Conservation (phyloP, 2,888 invertebrate genomes). For the Polylopha cassiicola region DNA sequence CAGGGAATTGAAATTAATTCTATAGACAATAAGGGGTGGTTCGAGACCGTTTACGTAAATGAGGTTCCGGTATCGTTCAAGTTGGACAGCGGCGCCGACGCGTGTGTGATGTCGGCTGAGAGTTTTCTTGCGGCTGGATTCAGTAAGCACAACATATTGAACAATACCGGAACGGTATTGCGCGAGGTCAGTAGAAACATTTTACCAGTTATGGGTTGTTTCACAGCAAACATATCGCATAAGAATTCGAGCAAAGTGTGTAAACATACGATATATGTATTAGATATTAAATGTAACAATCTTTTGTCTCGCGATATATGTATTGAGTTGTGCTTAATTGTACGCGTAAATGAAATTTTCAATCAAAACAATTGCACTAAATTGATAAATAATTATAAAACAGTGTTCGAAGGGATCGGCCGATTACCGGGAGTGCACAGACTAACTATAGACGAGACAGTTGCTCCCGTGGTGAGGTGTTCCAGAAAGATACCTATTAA, state of each 20-base stretch:
- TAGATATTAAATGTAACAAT: constrained; percentile 16
- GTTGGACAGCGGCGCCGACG: constrained; percentile 17
- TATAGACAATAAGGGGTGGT: not conserved
- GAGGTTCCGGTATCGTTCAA: constrained; percentile 7
- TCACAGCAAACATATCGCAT: constrained; percentile 5
- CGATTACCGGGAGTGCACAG: constrained; percentile 7
- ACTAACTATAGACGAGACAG: constrained; percentile 8
- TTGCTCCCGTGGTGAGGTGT: constrained; percentile 9
- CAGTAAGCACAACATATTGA: not conserved
- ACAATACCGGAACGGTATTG: not conserved
- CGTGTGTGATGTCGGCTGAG: constrained; percentile 6
- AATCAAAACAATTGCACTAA: not conserved
- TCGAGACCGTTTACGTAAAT: not conserved
- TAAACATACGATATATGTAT: not conserved
- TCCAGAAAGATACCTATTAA: constrained; percentile 17
- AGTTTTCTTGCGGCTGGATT: constrained; percentile 6
- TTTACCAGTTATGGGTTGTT: constrained; percentile 12
- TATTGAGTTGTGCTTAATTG: constrained; percentile 2
- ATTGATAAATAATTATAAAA: not conserved
- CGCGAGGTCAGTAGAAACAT: constrained; percentile 7
- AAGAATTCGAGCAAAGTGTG: not conserved
- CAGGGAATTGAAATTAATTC: not conserved
- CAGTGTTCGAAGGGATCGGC: constrained; percentile 8
- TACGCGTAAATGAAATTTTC: not conserved
- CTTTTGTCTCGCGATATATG: constrained; percentile 7